Evolutionary conservation across 1,140 invertebrate species (phyloP).

Genomic region (Brevipalpus yothersi): DNA sequence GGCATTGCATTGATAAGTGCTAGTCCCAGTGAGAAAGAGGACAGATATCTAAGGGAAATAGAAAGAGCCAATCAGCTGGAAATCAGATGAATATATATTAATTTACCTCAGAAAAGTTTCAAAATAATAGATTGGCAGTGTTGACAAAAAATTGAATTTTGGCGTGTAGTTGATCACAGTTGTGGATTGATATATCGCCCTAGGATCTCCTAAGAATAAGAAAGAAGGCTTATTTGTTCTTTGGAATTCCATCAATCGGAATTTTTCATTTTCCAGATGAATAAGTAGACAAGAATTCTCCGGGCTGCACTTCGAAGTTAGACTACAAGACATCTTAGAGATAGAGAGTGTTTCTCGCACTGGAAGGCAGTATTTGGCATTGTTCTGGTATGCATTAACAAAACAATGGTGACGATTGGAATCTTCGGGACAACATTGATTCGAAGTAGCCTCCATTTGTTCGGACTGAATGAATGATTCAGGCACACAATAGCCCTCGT

Average conservation of each 20-base stretch:
- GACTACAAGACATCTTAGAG: background rate
- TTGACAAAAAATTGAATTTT: conserved; percentile 33
- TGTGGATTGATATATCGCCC: conserved; percentile 41
- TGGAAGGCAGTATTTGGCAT: background rate
- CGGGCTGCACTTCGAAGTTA: background rate
- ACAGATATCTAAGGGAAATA: conserved; percentile 35
- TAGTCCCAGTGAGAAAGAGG: conserved; percentile 68
- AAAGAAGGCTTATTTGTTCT: conserved; percentile 16
- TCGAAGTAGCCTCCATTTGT: background rate
- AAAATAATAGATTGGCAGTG: conserved; percentile 40
- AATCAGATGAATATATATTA: background rate
- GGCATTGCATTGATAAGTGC: conserved; percentile 76
- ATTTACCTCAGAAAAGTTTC: conserved; percentile 20
- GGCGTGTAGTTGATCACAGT: conserved; percentile 55
- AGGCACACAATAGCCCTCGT: background rate
- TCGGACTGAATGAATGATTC: background rate
- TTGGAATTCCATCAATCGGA: background rate
- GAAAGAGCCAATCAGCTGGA: background rate
- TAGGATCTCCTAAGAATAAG: conserved; percentile 44
- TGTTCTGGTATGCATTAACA: background rate
- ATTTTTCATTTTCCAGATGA: background rate
- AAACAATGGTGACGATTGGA: background rate
- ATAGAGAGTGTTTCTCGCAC: background rate
- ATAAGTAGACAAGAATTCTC: background rate
- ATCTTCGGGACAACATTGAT: background rate